phyloP scores from a whole-genome alignment of 1,140 invertebrate species.

The Mactra quadrangularis region DNA sequence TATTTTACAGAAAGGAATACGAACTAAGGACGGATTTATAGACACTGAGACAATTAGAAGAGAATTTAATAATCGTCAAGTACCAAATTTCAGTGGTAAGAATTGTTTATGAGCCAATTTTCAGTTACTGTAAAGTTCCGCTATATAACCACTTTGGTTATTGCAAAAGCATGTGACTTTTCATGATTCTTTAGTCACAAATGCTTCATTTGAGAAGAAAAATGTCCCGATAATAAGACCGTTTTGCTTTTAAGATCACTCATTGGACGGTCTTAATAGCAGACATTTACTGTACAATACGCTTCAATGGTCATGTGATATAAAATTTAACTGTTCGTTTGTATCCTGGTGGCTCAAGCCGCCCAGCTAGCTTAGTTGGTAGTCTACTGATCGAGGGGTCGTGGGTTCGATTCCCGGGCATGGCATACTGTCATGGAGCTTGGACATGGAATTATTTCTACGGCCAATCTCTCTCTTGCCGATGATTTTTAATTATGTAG shows the following conservation, averaged over 20 bases:
- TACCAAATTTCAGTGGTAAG: conserved; percentile 46
- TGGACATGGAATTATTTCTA: background rate
- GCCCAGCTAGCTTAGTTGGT: no score
- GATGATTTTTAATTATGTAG: no score
- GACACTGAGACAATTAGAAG: background rate
- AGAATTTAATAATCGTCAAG: conserved; percentile 12
- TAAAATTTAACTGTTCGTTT: no score
- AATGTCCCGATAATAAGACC: background rate
- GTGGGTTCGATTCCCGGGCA: no score
- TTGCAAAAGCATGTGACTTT: background rate
- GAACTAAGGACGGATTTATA: conserved; percentile 11
- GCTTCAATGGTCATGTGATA: no score
- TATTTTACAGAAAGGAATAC: conserved; percentile 11
- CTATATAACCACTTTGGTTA: background rate
- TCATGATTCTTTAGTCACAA: background rate
- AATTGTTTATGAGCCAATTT: background rate
- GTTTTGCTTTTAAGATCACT: background rate
- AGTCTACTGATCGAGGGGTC: no score
- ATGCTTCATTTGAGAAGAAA: background rate
- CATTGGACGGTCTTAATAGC: background rate
- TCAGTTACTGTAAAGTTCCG: background rate
- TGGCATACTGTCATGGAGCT: no score
- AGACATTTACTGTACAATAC: background rate
- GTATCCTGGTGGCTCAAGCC: background rate
- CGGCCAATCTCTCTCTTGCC: no score